Evolutionary conservation across 2,888 invertebrate genomes (phyloP), one percentile per base, ranked within the genome.

Genomic region (Philhelius pedissequus): DNA sequence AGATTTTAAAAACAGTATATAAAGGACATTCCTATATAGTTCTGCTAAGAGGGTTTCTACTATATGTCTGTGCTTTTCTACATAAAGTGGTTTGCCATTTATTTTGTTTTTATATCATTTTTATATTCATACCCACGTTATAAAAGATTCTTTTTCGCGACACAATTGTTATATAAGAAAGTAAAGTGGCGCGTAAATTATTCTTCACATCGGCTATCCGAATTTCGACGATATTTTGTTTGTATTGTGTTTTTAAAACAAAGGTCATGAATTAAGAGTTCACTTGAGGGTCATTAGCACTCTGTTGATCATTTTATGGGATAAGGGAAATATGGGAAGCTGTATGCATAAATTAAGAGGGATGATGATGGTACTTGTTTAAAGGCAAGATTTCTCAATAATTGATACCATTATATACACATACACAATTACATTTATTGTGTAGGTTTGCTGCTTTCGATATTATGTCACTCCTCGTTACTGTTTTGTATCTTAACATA

Each of bases 201-300:
- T 5, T 58, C 7, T 38, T n/a, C 18, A 45, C 45, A 40, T 70
- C 62, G 79, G 79, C 79, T 79, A 79, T 74, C 74, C 40, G 58
- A 60, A 20, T 40, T 38, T 18, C 15, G 3, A 70, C 13, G 18
- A 9, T 35, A 43, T 54, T 15, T 52, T 27, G 54, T 32, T 54
- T 11, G 11, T 22, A 62, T 64, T 80, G 80, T 80, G 69, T 80
- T 48, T 9, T 13, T 32, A 20, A 56, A 56, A 56, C 56, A 80
- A 43, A 68, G 80, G 80, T 80, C 75, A 75, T 38, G 56, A 64
- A 70, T 70, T 64, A 64, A 80, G n/a, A n/a, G 80, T 80, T 75
- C 54, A 69, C 60, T 80, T 69, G 48, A 75, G 62, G 69, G 52
- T 75, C 56, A 54, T 80, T 80, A 69, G 48, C 64, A 62, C 79